Evolutionary conservation across 2,113 vertebrate genomes (phyloP).

Genomic region (Gallinago media): DNA sequence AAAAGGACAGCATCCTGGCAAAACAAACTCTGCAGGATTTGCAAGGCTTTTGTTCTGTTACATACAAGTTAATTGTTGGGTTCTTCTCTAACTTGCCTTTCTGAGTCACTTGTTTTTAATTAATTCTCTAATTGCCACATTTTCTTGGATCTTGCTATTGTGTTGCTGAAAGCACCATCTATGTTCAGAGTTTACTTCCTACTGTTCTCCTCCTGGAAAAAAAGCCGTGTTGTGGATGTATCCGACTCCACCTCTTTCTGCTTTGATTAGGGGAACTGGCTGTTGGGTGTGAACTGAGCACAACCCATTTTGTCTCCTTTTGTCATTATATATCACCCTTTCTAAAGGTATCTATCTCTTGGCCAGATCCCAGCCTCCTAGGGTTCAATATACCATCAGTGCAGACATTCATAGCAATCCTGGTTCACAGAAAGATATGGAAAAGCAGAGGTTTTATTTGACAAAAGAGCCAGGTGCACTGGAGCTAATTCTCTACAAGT

Average conservation of each 20-base stretch:
- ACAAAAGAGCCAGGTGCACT: background rate
- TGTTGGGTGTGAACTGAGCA: background rate
- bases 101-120: conserved; percentile 18
- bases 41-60: conserved; percentile 1
- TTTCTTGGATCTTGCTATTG: background rate
- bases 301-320: background rate
- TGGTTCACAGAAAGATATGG: background rate
- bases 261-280: background rate
- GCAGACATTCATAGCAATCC: background rate
- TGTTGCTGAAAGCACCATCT: background rate
- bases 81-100: conserved; percentile 28
- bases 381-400: background rate
- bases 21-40: background rate
- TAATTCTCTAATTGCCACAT: background rate
- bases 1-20: background rate
- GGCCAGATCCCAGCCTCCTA: background rate
- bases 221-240: background rate
- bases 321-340: background rate
- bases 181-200: background rate
- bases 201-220: background rate
- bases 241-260: background rate
- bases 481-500: background rate
- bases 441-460: background rate
- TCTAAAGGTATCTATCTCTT: background rate
- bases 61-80: background rate